Base-by-base conservation (phyloP, 1,140 invertebrate genomes). In the Bombus sylvicola region DNA sequence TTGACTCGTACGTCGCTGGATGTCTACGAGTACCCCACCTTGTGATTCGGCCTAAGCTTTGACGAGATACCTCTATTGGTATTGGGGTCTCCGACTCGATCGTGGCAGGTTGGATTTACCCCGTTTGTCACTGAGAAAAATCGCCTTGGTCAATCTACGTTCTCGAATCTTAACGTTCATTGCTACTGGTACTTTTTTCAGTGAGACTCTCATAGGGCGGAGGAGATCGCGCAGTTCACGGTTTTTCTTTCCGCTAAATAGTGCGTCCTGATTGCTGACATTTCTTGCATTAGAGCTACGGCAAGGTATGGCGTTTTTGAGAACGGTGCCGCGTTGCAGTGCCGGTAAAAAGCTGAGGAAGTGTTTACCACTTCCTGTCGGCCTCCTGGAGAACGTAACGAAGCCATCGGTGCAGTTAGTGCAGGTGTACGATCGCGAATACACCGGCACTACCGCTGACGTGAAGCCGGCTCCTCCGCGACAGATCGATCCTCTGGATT, bases 401-500 rank as follows among this genome's bases (percentile, higher is more conserved):
- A 83, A 82, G 59, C 87, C 90, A 66, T 76, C 92, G 71, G 87
- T 92, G 80, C 92, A 93, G 88, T 83, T 94, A 72, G 89, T 92
- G 71, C 89, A 92, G 86, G 90, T 92, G 69, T 91, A 88, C 86
- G 91, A 92, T 75, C 90, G 91, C 77, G 90, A 83, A 57, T 91
- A 92, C 84, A 74, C 83, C 86, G 85, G 85, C 88, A 59, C 81
- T 73, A 41, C 83, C 22, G 85, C 76, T 75, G 88, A 88, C 74
- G 77, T 78, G 57, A 94, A 94, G 88, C 90, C 92, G 81, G 89
- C 92, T 12, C 81, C 92, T 10, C 81, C 90, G 22, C 93, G 96
- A 25, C 96, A 95, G 86, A 95, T 96, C 78, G 98, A 98, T 95
- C 97, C 97, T 3, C 95, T 99, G 69, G 99, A 99, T 95, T 96